Base-by-base conservation (phyloP, 2,888 invertebrate species). In the Labia minor region DNA sequence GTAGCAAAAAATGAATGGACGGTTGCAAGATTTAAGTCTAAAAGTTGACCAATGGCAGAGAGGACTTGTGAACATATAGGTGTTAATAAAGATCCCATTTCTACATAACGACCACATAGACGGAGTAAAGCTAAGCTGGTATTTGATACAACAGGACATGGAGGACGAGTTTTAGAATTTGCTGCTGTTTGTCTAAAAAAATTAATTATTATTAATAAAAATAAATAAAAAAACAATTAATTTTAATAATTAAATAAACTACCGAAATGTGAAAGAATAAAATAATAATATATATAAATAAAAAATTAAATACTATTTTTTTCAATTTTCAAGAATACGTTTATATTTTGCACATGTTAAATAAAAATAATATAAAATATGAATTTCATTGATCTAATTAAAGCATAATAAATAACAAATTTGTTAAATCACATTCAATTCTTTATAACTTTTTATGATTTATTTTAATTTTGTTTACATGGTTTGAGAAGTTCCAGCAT, bases 41-140 rank as follows among this genome's bases (percentile, higher is more conserved):
- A 92, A 19, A 97, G 81, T 74, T 97, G 95, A 71, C 91, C 88
- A 87, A 96, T 90, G 68, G 90, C 86, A 75, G 87, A 83, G n/a
- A 95, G 87, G 1, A 96, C 93, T 78, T 95, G 92, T 73, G 90
- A 85, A 0, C 95, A 90, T 70, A 96, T 94, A 37, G 95, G 90
- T 67, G 92, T 88, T 61, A 97, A 78, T 68, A 95, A 83, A 72
- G 89, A 83, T 75, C 94, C 92, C 85, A 97, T 95, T 78, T 96
- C 95, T 66, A 97, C 82, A 76, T 97, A 97, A 72, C 91, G 88
- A 14, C 92, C 95, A 76, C 90, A 90, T 68, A 95, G 89, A 71
- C 96, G 81, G 19, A 96, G 78, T 0, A 97, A 90, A 67, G 92
- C 93, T 14, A 97, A 77, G 0, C 94, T 91, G 0, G 96, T 96